Conservation (phyloP, 2,797 vertebrate genomes). For the Catamblyrhynchus diadema region DNA sequence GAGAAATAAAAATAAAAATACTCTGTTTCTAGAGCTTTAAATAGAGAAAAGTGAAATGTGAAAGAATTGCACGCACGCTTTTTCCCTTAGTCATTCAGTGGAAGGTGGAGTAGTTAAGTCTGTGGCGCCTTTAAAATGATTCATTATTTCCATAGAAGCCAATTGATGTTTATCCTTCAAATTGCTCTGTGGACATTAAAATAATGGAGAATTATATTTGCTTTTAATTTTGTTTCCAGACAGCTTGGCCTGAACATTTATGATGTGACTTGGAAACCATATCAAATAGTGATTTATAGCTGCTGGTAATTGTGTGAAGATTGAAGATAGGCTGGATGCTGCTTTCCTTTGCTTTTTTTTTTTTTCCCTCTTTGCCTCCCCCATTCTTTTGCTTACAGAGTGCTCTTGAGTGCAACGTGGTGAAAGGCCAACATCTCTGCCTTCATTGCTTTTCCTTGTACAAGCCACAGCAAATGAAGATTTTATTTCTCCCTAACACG, state of each 20-base stretch:
- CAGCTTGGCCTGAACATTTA: constrained; percentile 56
- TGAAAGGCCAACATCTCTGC: background rate
- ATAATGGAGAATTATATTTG: constrained; percentile 65
- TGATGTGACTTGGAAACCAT: constrained; percentile 69
- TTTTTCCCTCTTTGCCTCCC: background rate
- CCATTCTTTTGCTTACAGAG: background rate
- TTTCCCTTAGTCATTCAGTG: constrained; percentile 36
- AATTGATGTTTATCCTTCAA: constrained; percentile 58
- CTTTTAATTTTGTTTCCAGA: constrained; percentile 74
- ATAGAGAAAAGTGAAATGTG: background rate
- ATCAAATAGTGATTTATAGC: constrained; percentile 58
- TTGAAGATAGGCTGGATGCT: constrained; percentile 21
- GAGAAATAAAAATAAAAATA: background rate
- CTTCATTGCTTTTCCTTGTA: background rate
- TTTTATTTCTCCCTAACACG: background rate
- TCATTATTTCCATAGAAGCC: constrained; percentile 65
- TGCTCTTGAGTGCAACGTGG: background rate
- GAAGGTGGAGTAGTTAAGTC: constrained; percentile 43
- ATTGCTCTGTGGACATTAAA: constrained; percentile 51
- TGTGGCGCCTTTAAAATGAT: constrained; percentile 57
- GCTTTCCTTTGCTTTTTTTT: background rate
- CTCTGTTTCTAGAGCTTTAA: background rate
- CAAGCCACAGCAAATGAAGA: background rate
- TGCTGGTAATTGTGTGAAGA: constrained; percentile 45
- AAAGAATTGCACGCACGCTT: background rate